Evolutionary conservation across 1,140 invertebrate genomes (phyloP).

Genomic region (Apis cerana): DNA sequence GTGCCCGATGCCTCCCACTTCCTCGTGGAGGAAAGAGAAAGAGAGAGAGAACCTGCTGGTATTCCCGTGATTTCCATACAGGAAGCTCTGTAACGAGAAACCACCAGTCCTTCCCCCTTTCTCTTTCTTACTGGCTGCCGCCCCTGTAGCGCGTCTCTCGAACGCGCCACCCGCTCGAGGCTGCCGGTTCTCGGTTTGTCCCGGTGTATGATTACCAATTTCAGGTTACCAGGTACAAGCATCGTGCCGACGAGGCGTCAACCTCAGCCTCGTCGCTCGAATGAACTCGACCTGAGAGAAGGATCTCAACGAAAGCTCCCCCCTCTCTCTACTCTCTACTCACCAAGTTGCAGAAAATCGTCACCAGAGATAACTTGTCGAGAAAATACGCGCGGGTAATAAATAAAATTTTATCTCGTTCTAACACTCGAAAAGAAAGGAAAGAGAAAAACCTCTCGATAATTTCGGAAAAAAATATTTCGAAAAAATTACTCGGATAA

Average conservation of each 20-base stretch:
- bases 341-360: too few species aligned
- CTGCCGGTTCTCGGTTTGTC: slow-evolving; percentile 49
- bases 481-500: too few species aligned
- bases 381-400: accelerated
- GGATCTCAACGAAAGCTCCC: too few species aligned
- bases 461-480: too few species aligned
- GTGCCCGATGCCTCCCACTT: slow-evolving; percentile 47
- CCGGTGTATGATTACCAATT: slow-evolving; percentile 62
- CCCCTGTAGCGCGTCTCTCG: slow-evolving; percentile 18
- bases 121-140: slow-evolving; percentile 28
- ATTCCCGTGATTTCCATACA: slow-evolving; percentile 77
- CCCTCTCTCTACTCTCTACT: too few species aligned
- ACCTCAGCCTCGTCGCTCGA: neutral
- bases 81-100: slow-evolving; percentile 78
- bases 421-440: too few species aligned
- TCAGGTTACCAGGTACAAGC: slow-evolving; percentile 48
- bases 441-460: too few species aligned
- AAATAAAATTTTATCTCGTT: neutral
- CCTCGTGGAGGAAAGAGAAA: slow-evolving; percentile 34
- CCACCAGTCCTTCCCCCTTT: slow-evolving; percentile 52
- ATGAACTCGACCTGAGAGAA: neutral
- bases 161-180: slow-evolving; percentile 32
- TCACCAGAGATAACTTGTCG: neutral
- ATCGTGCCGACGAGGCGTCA: slow-evolving; percentile 20
- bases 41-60: slow-evolving; percentile 44